Evolutionary conservation across 2,797 vertebrate species (phyloP), one percentile per base, ranked within the genome.

Genomic region (Ibycter americanus): DNA sequence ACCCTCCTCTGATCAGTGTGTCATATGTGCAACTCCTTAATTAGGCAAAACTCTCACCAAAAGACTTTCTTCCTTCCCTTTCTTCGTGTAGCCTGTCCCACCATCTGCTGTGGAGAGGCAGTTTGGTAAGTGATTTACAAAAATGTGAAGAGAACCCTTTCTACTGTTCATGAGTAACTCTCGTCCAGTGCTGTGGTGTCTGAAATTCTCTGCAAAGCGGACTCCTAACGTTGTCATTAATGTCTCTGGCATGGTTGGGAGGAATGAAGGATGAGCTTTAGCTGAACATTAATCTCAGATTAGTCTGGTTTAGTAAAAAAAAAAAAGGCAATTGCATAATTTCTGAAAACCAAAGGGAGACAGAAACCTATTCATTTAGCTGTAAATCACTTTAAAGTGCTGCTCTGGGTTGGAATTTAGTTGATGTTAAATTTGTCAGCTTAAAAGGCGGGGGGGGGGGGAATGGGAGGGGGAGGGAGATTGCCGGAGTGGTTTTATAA

Each of bases 361-460:
- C 58, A 90, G 77, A 96, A 92, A 63, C 61, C 56, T 65, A 67
- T 95, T 95, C 38, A 91, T 96, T 80, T 92, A 93, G 84, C 81
- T 74, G 40, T 95, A 97, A 97, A 97, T 97, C 95, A 93, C 90
- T 97, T 97, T 92, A 94, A 97, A 97, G 83, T 74, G 83, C 32
- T 18, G 52, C 78, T 96, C 84, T 96, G 61, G 79, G 65, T 91
- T 88, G 82, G 89, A 97, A 96, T 97, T 96, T 90, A 95, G 78
- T 95, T 97, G 92, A 92, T 94, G 70, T 83, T 95, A 92, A 96
- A 93, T 94, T 95, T 96, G 68, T 92, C 40, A 31, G 80, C 23
- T 91, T 95, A 89, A 93, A 97, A 96, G 36, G 36, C 29, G 19
- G 67, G 17, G 34, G n/a, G 54, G 27, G 20, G 32, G 32, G 47